Conservation (phyloP, 2,113 vertebrate species). For the Cheilinus undulatus region DNA sequence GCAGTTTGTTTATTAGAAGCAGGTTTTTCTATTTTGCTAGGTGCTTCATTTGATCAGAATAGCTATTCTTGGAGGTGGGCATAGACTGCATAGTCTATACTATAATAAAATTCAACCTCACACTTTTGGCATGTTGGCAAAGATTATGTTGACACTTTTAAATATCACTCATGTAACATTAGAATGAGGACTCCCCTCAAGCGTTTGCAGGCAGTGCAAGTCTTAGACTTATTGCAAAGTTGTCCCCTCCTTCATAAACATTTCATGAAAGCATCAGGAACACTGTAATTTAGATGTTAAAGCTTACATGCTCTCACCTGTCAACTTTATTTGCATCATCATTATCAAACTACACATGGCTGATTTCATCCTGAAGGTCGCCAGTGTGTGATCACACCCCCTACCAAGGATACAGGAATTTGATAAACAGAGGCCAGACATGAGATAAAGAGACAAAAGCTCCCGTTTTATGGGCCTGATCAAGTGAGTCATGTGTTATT, state of each 20-base stretch:
- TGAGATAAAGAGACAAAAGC: constrained; percentile 4
- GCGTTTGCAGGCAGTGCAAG: not conserved
- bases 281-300: not conserved
- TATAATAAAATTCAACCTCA: no score
- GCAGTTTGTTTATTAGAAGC: no score
- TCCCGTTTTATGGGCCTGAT: constrained; percentile 17
- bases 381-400: not conserved
- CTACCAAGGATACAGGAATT: not conserved
- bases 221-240: not conserved
- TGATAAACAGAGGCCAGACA: not conserved
- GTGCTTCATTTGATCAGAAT: no score
- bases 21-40: no score
- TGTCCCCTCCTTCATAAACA: not conserved
- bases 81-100: no score
- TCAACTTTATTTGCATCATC: not conserved
- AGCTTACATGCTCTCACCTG: not conserved
- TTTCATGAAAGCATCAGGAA: not conserved
- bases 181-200: not conserved
- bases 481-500: constrained; percentile 26
- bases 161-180: not conserved
- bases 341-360: not conserved
- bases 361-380: not conserved
- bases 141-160: not conserved
- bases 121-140: no score
- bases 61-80: no score